Evolutionary conservation across 2,797 vertebrate genomes (phyloP).

Genomic region (Coregonus ussuriensis): DNA sequence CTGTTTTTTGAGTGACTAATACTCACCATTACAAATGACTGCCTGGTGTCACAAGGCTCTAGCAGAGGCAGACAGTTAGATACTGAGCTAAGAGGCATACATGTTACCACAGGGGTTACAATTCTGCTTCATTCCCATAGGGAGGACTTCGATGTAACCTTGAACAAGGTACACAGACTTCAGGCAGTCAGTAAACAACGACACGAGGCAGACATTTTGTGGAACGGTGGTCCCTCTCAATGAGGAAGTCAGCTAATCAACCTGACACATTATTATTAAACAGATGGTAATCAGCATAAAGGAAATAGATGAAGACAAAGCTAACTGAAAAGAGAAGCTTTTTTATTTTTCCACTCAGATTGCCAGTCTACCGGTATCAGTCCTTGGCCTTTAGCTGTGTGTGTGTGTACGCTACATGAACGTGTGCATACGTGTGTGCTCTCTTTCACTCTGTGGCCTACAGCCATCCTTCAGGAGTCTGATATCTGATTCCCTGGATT

Average conservation of each 20-base stretch:
- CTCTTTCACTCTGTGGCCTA: slow-evolving; percentile 38
- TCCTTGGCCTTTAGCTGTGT: slow-evolving; percentile 7
- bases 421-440: slow-evolving; percentile 26
- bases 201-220: slow-evolving; percentile 41
- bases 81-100: slow-evolving; percentile 43
- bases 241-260: slow-evolving; percentile 52
- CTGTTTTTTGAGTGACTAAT: slow-evolving; percentile 54
- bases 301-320: slow-evolving; percentile 55
- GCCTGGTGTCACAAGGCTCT: slow-evolving; percentile 42
- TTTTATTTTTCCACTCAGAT: not conserved
- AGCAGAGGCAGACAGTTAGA: slow-evolving; percentile 50
- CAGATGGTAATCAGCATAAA: slow-evolving; percentile 50
- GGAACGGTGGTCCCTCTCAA: slow-evolving; percentile 46
- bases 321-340: slow-evolving; percentile 27
- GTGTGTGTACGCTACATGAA: slow-evolving; percentile 25
- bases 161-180: slow-evolving; percentile 55
- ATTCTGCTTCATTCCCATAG: slow-evolving; percentile 34
- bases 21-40: slow-evolving; percentile 49
- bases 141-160: slow-evolving; percentile 55
- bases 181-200: slow-evolving; percentile 40
- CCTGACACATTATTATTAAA: slow-evolving; percentile 38
- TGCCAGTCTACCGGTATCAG: slow-evolving; percentile 13
- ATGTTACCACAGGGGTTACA: slow-evolving; percentile 34
- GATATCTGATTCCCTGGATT: slow-evolving; percentile 77
- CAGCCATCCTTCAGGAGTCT: slow-evolving; percentile 70